phyloP scores from a whole-genome alignment of 1,140 invertebrate genomes.

The Pseudomyrmex dendroicus region DNA sequence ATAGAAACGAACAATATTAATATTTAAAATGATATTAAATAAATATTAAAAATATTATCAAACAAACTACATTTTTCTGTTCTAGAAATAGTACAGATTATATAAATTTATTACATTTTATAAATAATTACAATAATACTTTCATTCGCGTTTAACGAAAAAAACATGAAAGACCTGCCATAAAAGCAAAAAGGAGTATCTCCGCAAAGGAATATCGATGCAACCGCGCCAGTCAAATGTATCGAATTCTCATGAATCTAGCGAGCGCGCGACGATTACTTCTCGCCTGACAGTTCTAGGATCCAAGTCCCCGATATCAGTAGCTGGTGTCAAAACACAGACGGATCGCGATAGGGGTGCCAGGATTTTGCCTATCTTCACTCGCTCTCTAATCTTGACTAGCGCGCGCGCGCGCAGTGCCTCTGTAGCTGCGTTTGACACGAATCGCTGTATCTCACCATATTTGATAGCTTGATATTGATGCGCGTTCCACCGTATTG shows the following conservation, averaged over 20 bases:
- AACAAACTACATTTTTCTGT: background rate
- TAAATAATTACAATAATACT: too few species aligned
- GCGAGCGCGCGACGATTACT: constrained; percentile 29
- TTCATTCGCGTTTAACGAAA: too few species aligned
- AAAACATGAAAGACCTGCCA: background rate
- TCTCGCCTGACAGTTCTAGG: constrained; percentile 54
- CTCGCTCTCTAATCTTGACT: constrained; percentile 70
- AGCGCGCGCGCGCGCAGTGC: constrained; percentile 50
- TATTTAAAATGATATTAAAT: background rate
- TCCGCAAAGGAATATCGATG: background rate
- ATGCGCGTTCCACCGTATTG: constrained; percentile 30
- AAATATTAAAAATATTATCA: background rate
- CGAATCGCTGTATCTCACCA: constrained; percentile 53
- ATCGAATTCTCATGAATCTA: constrained; percentile 22
- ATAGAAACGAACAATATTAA: background rate
- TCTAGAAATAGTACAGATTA: background rate
- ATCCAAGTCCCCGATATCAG: constrained; percentile 58
- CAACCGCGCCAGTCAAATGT: background rate
- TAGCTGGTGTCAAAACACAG: constrained; percentile 40
- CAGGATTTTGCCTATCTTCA: constrained; percentile 70
- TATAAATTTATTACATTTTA: background rate
- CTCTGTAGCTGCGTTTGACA: constrained; percentile 57
- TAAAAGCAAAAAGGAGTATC: background rate
- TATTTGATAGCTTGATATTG: constrained; percentile 61
- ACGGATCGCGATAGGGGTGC: constrained; percentile 41